Evolutionary conservation across 1,140 invertebrate species (phyloP).

Genomic region (Drosophila erecta): DNA sequence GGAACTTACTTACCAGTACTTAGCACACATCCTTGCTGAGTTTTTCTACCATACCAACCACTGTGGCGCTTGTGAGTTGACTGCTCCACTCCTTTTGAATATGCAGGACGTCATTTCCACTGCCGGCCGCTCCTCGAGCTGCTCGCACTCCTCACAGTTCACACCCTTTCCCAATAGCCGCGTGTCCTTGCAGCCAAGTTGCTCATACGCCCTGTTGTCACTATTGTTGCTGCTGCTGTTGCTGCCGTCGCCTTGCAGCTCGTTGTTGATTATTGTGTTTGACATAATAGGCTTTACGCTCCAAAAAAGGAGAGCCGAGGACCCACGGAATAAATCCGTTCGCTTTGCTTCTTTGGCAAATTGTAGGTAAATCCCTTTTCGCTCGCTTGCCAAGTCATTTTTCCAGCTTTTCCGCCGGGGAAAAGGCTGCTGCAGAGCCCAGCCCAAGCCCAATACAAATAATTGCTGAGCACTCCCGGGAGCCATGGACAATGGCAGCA

Average conservation of each 20-base stretch:
- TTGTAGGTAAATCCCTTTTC: conserved; percentile 77
- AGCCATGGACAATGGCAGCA: conserved; percentile 26
- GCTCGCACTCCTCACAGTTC: conserved; percentile 8
- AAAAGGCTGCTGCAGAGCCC: conserved; percentile 5
- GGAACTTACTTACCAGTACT: too few species aligned
- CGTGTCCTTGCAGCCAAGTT: conserved; percentile 24
- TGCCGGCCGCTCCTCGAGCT: conserved; percentile 29
- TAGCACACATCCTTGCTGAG: too few species aligned
- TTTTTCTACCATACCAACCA: neutral
- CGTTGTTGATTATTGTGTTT: conserved; percentile 84
- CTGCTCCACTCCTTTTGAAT: conserved; percentile 61
- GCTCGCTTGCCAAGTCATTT: conserved; percentile 62
- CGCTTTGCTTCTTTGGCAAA: conserved; percentile 74
- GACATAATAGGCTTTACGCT: conserved; percentile 84
- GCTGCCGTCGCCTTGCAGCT: conserved; percentile 37
- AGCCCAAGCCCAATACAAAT: conserved; percentile 67
- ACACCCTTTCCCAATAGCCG: neutral
- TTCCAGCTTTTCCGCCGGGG: conserved; percentile 7
- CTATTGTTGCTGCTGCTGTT: conserved; percentile 52
- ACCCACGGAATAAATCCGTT: conserved; percentile 61
- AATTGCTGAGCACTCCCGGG: conserved; percentile 64
- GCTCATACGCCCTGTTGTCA: conserved; percentile 68
- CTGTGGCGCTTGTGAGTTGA: conserved; percentile 3
- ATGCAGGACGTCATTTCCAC: conserved; percentile 70
- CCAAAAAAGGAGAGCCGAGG: conserved; percentile 65